Evolutionary conservation across 2,113 vertebrate genomes (phyloP), one percentile per base, ranked within the genome.

Genomic region (Dolichallabes microphthalmus): DNA sequence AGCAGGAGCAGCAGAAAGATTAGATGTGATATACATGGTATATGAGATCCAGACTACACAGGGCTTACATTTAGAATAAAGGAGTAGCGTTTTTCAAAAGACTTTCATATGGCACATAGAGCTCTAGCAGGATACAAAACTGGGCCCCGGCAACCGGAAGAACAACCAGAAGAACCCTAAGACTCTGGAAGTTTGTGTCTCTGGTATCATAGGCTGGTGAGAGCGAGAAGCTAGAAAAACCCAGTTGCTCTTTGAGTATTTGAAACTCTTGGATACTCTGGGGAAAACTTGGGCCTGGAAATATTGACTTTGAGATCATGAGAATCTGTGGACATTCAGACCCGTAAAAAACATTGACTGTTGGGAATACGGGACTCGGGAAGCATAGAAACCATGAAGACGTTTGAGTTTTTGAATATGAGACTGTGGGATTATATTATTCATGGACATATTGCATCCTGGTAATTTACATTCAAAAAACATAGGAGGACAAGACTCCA

Each of bases 1-100:
- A 63, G 84, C 73, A 87, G 86, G 84, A 85, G 57, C 75, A 45
- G 63, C 7, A 68, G 84, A 32, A 66, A 64, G 39, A 69, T 66
- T 53, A 17, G 45, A 35, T 50, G 71, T 50, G 11, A n/a, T 14
- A 3, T n/a, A 50, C 20, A 73, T 35, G 68, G 13, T 22, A 39
- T 45, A 25, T 12, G 20, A 10, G 69, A 73, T 25, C 25, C 45
- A 25, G 9, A 73, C 20, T 13, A 39, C 68, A 20, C 10, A 22
- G 9, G 8, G 8, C 2, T 35, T 39, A 71, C 19, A 71, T 6
- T 19, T 39, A 20, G 9, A 2, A 2, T 71, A 22, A 35, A 39
- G 12, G 39, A 50, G 22, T n/a, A 76, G 17, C 15, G 50, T 55
- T 27, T 17, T 55, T 8, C 27, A 55, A 1, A 53, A 30, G 52